Percentiles rank a stretch among this genome's conserved stretches.
Conservation (phyloP, 2,113 vertebrate species). For the Regulus satrapa region DNA sequence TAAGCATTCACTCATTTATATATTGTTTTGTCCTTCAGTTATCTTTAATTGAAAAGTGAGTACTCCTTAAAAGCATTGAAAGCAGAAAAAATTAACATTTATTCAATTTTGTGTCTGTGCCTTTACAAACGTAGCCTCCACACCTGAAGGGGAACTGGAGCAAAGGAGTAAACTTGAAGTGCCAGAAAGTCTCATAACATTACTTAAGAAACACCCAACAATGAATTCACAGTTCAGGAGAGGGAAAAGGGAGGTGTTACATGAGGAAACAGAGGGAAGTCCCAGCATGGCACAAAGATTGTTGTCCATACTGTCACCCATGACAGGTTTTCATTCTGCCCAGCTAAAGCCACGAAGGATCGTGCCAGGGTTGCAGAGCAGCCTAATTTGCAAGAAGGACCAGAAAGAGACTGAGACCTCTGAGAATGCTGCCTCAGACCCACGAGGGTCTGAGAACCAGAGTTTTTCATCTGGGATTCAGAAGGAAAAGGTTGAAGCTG, state of each 20-base stretch:
- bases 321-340: background rate
- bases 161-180: background rate
- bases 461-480: background rate
- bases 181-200: background rate
- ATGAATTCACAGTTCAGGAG: background rate
- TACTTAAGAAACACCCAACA: background rate
- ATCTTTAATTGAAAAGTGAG: background rate
- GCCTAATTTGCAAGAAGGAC: background rate
- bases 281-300: background rate
- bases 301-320: background rate
- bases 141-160: background rate
- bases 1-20: background rate
- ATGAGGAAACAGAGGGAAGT: background rate
- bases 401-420: background rate
- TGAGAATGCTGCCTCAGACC: background rate
- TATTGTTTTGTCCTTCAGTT: background rate
- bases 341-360: background rate
- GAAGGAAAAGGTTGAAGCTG: background rate
- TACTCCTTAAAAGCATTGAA: background rate
- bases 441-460: background rate
- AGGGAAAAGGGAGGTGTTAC: background rate
- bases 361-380: accelerated
- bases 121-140: background rate
- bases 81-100: background rate
- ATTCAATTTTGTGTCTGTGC: background rate